Base-by-base conservation (phyloP, 1,140 invertebrate species). In the Elymnias hypermnestra region DNA sequence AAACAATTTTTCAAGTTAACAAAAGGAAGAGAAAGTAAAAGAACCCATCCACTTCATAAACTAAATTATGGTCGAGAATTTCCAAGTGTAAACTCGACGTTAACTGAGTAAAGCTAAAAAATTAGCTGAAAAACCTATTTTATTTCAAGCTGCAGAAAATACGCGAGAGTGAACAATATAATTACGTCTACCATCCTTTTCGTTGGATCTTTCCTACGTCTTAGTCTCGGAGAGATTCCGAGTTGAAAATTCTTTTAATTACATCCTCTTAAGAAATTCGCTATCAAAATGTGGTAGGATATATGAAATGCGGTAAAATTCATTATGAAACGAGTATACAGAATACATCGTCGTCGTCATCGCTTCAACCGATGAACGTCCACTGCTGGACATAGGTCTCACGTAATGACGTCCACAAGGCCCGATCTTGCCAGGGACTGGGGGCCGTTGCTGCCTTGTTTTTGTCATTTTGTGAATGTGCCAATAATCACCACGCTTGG, bases 41-140 rank as follows among this genome's bases (percentile, higher is more conserved):
- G 17, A 40, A 40, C 15, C 10, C 25, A 41, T 28, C 31, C 35
- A 19, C 31, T 42, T 42, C 46, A 47, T 40, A 17, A 44, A 14
- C 19, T 25, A 41, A 49, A 49, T 48, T 23, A 36, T 44, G 22
- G 21, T 40, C 45, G 39, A 37, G 48, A 56, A 41, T 36, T 56
- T 39, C 40, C 37, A 40, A 31, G 47, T 51, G 38, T 46, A 43
- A 48, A 56, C 53, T 47, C 22, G 12, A 50, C 43, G 38, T 46
- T 33, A 51, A 46, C 53, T 55, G 28, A 40, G 40, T 49, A 49
- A 23, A 29, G 45, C 9, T 21, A 47, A 56, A 31, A n/a, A 31
- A 7, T 31, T 14, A 49, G 51, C 52, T 65, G 63, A 69, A 71
- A 70, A 71, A 72, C n/a, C 57, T 63, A 65, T 66, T 65, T 59